Conservation (phyloP, 2,113 vertebrate species). For the Cyphomyrus discorhynchus region DNA sequence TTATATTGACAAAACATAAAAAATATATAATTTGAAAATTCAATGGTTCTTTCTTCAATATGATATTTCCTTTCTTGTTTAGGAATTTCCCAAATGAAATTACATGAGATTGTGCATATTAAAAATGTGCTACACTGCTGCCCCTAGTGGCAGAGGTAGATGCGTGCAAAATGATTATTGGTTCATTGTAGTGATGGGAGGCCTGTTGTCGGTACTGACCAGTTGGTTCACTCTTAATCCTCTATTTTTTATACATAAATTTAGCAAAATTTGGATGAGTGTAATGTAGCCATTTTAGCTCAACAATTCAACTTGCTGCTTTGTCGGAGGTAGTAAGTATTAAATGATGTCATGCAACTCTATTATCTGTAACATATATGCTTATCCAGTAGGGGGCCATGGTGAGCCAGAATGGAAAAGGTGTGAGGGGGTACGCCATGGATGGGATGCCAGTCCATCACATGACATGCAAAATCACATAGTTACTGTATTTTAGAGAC, state of each 20-base stretch:
- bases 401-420: background rate
- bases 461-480: background rate
- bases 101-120: background rate
- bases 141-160: background rate
- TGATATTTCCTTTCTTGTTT: background rate
- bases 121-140: background rate
- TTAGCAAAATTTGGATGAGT: background rate
- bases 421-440: background rate
- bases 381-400: background rate
- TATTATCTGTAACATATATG: background rate
- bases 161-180: background rate
- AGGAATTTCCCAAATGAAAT: background rate
- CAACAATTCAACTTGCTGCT: background rate
- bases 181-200: background rate
- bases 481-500: background rate
- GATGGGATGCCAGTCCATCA: background rate
- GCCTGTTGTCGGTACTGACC: background rate
- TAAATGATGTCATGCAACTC: background rate
- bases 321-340: background rate
- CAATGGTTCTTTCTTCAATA: background rate
- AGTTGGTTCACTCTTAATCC: background rate
- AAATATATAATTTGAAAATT: background rate
- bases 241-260: background rate
- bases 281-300: background rate
- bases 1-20: background rate